Evolutionary conservation across 1,140 invertebrate genomes (phyloP).

Genomic region (Temnothorax curvispinosus): DNA sequence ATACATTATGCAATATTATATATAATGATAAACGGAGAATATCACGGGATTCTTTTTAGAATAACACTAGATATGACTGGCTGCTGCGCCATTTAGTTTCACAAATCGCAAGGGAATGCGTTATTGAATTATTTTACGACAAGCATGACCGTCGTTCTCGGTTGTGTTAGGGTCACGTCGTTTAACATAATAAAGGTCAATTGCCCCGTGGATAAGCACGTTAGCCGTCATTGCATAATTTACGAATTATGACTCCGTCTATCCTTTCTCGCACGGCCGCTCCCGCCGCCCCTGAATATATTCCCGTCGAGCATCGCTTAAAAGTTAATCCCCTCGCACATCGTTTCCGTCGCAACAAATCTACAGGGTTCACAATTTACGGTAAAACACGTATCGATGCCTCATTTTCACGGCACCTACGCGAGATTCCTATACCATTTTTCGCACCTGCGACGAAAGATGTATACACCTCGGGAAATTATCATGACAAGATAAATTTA

Average conservation of each 20-base stretch:
- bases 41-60: not conserved
- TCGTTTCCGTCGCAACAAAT: constrained; percentile 55
- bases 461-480: not conserved
- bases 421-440: not conserved
- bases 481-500: not conserved
- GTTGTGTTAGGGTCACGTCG: constrained; percentile 69
- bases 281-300: constrained; percentile 24
- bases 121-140: constrained; percentile 68
- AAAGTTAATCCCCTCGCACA: constrained; percentile 48
- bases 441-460: not conserved
- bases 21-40: not conserved
- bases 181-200: constrained; percentile 77
- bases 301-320: constrained; percentile 26
- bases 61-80: too few relatives aligned
- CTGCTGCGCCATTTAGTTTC: not conserved
- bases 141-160: constrained; percentile 63
- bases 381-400: not conserved
- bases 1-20: too few relatives aligned
- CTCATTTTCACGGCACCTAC: not conserved
- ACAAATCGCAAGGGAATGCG: constrained; percentile 37
- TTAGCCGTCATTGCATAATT: constrained; percentile 71
- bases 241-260: constrained; percentile 64
- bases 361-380: constrained; percentile 23
- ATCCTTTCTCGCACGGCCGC: constrained; percentile 12
- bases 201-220: constrained; percentile 60